A percentile compares a stretch with the other conserved stretches of the same genome.
phyloP scores from a whole-genome alignment of 2,888 invertebrate genomes.

The Neelides folsomi region DNA sequence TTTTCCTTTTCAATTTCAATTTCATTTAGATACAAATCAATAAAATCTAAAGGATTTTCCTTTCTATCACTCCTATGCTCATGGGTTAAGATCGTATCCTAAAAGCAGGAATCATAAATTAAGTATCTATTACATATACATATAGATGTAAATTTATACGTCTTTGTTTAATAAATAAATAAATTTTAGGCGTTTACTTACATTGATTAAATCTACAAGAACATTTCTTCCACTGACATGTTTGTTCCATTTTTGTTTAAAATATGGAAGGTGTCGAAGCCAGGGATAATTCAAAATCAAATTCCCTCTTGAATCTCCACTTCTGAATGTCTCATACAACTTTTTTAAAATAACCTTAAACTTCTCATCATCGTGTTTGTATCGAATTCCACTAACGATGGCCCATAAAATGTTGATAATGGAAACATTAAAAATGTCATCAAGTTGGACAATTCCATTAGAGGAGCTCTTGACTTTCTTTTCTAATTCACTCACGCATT shows the following conservation, averaged over 20 bases:
- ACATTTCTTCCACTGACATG: neutral
- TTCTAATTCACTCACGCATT: slow-evolving; percentile 7
- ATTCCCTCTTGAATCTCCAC: slow-evolving; percentile 6
- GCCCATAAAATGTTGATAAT: slow-evolving; percentile 29
- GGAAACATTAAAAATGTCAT: slow-evolving; percentile 16
- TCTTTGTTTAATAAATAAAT: no score
- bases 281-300: slow-evolving; percentile 15
- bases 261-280: slow-evolving; percentile 19
- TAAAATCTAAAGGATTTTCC: slow-evolving; percentile 23
- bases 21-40: slow-evolving; percentile 32
- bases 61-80: slow-evolving; percentile 15
- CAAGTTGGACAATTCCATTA: slow-evolving; percentile 4
- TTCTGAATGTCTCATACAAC: slow-evolving; percentile 11
- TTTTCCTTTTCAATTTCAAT: slow-evolving; percentile 17
- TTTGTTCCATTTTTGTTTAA: slow-evolving; percentile 9
- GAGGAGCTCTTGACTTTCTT: slow-evolving; percentile 1
- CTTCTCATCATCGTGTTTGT: slow-evolving; percentile 21
- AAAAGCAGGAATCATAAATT: no score
- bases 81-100: slow-evolving; percentile 29
- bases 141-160: no score
- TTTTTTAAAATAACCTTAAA: slow-evolving; percentile 15
- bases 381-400: slow-evolving; percentile 23
- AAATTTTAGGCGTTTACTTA: neutral
- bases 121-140: no score
- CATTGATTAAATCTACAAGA: slow-evolving; percentile 3